Evolutionary conservation across 2,888 invertebrate genomes (phyloP).

Genomic region (Dicroscelio sp.): DNA sequence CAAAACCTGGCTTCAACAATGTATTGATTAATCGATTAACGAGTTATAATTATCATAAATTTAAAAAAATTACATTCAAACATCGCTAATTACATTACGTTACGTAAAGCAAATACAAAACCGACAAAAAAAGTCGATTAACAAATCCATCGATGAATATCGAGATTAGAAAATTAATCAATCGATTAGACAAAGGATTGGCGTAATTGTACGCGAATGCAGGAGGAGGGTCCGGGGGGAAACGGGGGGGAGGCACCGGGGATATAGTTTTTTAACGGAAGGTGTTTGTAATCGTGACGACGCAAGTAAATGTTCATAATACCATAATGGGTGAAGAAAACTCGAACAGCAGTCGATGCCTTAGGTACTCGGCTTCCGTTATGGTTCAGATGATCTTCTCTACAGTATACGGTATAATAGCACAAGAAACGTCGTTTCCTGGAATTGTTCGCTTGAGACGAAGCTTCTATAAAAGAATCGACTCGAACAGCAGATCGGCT

Average conservation of each 20-base stretch:
- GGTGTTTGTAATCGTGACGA: constrained; percentile 90
- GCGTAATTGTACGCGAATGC: constrained; percentile 54
- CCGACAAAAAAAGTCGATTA: constrained; percentile 25
- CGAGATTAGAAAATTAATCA: constrained; percentile 76
- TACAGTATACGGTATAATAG: constrained; percentile 87
- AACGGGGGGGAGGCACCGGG: constrained; percentile 12
- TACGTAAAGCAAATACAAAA: constrained; percentile 10
- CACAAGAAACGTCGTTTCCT: constrained; percentile 86
- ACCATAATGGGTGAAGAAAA: constrained; percentile 90
- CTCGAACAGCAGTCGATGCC: constrained; percentile 88
- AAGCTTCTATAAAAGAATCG: constrained; percentile 84
- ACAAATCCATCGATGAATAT: constrained; percentile 65
- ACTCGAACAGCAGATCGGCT: constrained; percentile 72
- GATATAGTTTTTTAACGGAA: constrained; percentile 84
- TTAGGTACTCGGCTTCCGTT: constrained; percentile 87
- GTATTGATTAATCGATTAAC: background rate
- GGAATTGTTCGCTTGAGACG: constrained; percentile 89
- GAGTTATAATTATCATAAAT: too few species aligned
- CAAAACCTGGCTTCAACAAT: too few species aligned
- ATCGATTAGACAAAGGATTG: constrained; percentile 79
- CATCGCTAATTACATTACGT: constrained; percentile 1
- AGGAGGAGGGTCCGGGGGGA: constrained; percentile 10
- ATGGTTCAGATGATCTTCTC: constrained; percentile 88
- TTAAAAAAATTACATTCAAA: background rate
- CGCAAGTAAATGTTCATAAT: constrained; percentile 91